phyloP scores from a whole-genome alignment of 2,888 invertebrate species.

The Drosophila infuscata region DNA sequence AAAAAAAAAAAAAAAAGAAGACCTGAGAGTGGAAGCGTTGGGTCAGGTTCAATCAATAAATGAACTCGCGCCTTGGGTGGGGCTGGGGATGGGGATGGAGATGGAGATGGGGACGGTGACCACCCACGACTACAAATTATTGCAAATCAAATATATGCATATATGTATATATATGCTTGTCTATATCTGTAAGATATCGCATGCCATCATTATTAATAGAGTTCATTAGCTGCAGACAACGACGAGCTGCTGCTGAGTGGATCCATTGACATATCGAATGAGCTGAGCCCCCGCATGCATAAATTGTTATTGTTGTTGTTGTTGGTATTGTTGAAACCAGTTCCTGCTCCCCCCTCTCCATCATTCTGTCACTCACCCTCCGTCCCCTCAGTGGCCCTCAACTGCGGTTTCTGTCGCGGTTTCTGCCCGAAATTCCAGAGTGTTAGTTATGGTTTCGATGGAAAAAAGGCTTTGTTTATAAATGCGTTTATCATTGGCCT shows the following conservation, averaged over 20 bases:
- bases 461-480: constrained; percentile 73
- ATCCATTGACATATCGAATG: constrained; percentile 24
- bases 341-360: neutral
- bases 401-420: neutral
- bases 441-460: constrained; percentile 60
- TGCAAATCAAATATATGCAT: constrained; percentile 42
- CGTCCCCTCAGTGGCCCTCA: neutral
- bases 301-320: neutral
- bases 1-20: neutral
- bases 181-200: constrained; percentile 31
- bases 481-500: constrained; percentile 58
- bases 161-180: neutral
- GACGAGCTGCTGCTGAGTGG: constrained; percentile 16
- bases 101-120: constrained; percentile 2
- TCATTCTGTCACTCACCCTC: neutral
- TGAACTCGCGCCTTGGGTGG: constrained; percentile 1
- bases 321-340: constrained; percentile 21
- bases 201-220: constrained; percentile 55
- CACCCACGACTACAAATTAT: constrained; percentile 53
- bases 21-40: neutral
- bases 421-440: constrained; percentile 37
- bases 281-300: constrained; percentile 13
- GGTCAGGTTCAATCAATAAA: constrained; percentile 25
- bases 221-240: constrained; percentile 59
- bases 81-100: neutral